These are phyloP conservation scores for Micrastur ruficollis DNA, from an alignment of 2,797 vertebrate species.

Conservation along the genomic window DNA sequence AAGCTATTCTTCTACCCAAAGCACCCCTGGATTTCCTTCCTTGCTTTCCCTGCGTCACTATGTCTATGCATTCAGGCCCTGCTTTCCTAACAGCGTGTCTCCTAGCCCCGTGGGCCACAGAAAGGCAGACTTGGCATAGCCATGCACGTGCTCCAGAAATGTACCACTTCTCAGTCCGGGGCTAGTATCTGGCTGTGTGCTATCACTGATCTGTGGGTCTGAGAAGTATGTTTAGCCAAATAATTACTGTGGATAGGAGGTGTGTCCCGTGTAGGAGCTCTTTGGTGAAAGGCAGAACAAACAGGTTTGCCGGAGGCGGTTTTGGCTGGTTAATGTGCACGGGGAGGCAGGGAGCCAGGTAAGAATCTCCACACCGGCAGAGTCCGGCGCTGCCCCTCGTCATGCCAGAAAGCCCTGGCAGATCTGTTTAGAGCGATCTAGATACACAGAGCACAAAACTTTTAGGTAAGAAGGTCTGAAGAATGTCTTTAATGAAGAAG, in stretches of 20 bases:
- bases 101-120: background rate
- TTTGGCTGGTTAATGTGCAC: background rate
- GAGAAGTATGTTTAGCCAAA: background rate
- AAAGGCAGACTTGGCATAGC: background rate
- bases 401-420: background rate
- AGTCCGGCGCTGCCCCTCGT: background rate
- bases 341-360: background rate
- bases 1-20: background rate
- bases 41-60: background rate
- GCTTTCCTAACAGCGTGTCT: background rate
- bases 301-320: background rate
- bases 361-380: background rate
- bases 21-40: background rate
- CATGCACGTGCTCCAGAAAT: background rate
- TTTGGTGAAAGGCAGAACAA: background rate
- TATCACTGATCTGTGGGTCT: background rate
- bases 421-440: fast-evolving
- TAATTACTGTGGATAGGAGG: background rate
- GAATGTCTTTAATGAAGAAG: background rate
- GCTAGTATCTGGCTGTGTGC: background rate
- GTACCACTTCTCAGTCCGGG: background rate
- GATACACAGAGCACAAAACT: background rate
- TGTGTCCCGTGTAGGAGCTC: background rate
- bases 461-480: no score
- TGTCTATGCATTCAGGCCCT: background rate